Evolutionary conservation across 2,888 invertebrate species (phyloP), one percentile per base, ranked within the genome.

Genomic region (Drosophila hamatofila): DNA sequence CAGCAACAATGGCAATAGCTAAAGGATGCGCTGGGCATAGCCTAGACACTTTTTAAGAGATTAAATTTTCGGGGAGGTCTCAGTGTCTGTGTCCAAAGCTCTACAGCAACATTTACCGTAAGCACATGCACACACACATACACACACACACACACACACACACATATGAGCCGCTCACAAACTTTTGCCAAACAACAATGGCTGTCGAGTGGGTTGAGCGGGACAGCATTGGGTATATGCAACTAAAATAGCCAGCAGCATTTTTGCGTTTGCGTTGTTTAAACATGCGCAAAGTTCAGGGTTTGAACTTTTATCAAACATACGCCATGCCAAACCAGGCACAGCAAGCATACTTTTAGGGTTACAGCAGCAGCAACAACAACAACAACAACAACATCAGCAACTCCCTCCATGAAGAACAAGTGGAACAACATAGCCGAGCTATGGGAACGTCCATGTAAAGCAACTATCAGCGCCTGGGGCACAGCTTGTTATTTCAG

Each of bases 281-380:
- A 89, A 87, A 90, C 90, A 89, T 89, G 89, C 83, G 89, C 90
- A 89, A 89, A 89, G 91, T 89, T 91, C 88, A 81, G 86, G 88
- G 77, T 75, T 83, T 89, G 90, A 89, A 89, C 91, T 89, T 89
- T 89, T 89, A 90, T 89, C 85, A 90, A 85, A 87, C 84, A 85
- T 85, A 89, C 85, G 88, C 86, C 83, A 85, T 76, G 72, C 84
- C 81, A 72, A 71, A 67, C 73, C 60, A 63, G 71, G 76, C 71
- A 56, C 72, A 78, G 80, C 81, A 78, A 76, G 80, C 81, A 81
- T 81, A 78, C 82, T 82, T 81, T 80, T 83, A 76, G 78, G 83
- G 83, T 83, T 81, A 76, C 64, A 64, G 25, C 52, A 74, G 59
- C 44, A 64, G 21, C 51, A 69, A 51, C 64, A 64, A 21, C 51